phyloP scores from a whole-genome alignment of 2,797 vertebrate species.

The Chanos chanos region DNA sequence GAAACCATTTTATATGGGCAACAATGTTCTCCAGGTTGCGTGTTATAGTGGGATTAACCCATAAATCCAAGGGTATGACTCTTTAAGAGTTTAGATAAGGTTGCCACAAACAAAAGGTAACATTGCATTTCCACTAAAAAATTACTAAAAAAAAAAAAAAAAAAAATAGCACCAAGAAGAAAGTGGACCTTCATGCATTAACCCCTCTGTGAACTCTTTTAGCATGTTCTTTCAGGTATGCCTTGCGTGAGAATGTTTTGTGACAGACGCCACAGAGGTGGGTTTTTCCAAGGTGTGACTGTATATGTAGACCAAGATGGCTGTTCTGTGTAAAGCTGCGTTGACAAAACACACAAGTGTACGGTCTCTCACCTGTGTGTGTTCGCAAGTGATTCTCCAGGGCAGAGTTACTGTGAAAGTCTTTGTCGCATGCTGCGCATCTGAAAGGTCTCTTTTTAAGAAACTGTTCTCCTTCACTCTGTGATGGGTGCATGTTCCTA shows the following conservation, averaged over 20 bases:
- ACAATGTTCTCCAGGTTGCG: no score
- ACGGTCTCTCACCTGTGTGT: slow-evolving; percentile 16
- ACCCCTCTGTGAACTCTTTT: neutral
- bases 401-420: neutral
- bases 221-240: slow-evolving; percentile 17
- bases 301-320: slow-evolving; percentile 18
- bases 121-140: no score
- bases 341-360: slow-evolving; percentile 2
- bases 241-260: slow-evolving; percentile 20
- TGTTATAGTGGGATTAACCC: no score
- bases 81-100: no score
- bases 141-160: no score
- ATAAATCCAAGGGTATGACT: no score
- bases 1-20: no score
- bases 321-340: slow-evolving; percentile 28
- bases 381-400: slow-evolving; percentile 20
- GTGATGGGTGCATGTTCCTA: slow-evolving; percentile 12
- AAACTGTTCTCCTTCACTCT: neutral
- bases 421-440: slow-evolving; percentile 12
- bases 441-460: neutral
- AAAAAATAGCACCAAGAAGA: no score
- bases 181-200: no score
- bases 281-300: slow-evolving; percentile 20
- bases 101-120: no score
- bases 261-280: slow-evolving; percentile 19